Evolutionary conservation across 2,888 invertebrate genomes (phyloP).

Genomic region (Tipula helvola): DNA sequence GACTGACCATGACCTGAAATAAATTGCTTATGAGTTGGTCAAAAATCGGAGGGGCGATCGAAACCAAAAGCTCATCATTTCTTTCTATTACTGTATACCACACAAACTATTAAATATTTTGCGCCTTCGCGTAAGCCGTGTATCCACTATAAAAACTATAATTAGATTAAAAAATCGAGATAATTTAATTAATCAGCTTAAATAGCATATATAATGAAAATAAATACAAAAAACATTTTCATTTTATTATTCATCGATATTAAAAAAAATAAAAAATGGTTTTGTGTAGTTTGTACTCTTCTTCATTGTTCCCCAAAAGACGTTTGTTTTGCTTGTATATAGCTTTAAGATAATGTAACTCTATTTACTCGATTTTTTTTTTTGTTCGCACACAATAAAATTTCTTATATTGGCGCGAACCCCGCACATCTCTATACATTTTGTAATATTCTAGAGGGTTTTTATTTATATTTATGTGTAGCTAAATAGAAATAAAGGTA

Average conservation of each 20-base stretch:
- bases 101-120: too few species aligned
- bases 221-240: background rate
- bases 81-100: too few species aligned
- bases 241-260: background rate
- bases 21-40: too few species aligned
- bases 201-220: background rate
- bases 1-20: too few species aligned
- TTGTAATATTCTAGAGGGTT: background rate
- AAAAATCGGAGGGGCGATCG: too few species aligned
- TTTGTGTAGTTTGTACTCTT: background rate
- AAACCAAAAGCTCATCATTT: too few species aligned
- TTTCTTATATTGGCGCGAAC: background rate
- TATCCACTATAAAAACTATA: background rate
- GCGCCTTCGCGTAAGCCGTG: background rate
- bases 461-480: background rate
- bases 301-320: background rate
- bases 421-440: background rate
- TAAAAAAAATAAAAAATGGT: background rate
- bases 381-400: constrained; percentile 4
- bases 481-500: background rate
- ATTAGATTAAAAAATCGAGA: background rate
- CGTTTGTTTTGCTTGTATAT: background rate
- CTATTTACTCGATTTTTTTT: background rate
- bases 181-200: constrained; percentile 4
- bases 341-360: background rate